Conservation (phyloP, 2,888 invertebrate species). For the Iselma pallidipennis region DNA sequence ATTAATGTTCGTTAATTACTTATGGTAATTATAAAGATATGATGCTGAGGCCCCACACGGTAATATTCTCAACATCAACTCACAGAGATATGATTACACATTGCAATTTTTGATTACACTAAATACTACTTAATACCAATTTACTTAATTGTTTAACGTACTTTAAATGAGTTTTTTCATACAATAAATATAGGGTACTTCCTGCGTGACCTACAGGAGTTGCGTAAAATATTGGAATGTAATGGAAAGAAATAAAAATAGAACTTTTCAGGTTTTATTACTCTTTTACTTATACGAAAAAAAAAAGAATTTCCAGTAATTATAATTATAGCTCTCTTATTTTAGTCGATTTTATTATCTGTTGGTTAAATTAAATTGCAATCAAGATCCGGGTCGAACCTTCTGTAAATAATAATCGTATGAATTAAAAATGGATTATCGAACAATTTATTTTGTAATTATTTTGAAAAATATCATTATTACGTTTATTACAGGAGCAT, state of each 20-base stretch:
- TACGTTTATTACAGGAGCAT: too few relatives aligned
- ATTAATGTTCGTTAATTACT: conserved; percentile 17
- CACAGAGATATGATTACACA: not conserved
- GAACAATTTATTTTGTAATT: not conserved
- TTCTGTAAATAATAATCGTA: not conserved
- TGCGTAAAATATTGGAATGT: not conserved
- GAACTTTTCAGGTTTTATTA: not conserved
- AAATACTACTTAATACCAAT: conserved; percentile 4
- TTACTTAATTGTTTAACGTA: conserved; percentile 5
- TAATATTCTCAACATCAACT: not conserved
- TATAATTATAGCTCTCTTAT: not conserved
- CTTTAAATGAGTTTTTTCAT: not conserved
- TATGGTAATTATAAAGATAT: conserved; percentile 20
- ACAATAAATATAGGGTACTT: not conserved
- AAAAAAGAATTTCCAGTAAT: not conserved
- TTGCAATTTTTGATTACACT: not conserved
- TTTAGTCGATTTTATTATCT: not conserved
- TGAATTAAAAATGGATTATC: not conserved
- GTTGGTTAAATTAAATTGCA: not conserved
- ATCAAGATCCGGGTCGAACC: not conserved
- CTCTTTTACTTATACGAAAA: not conserved
- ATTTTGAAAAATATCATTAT: too few relatives aligned
- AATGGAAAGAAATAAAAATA: not conserved
- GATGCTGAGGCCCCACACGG: not conserved
- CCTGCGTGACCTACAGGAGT: not conserved